Evolutionary conservation across 2,113 vertebrate species (phyloP).

Genomic region (Actinemys pallida): DNA sequence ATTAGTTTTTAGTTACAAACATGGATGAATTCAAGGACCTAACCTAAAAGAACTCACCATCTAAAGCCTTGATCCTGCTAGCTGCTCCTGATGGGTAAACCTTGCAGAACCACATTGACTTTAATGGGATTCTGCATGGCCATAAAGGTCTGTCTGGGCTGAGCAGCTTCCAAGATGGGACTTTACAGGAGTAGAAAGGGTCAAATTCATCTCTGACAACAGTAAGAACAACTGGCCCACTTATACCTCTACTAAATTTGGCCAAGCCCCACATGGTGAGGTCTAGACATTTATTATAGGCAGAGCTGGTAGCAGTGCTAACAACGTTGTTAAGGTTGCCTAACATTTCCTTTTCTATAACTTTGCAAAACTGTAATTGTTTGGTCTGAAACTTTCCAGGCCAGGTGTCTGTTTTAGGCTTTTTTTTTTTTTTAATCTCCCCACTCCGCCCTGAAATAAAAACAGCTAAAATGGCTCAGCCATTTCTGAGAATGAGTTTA

Average conservation of each 20-base stretch:
- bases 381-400: background rate
- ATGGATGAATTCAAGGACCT: background rate
- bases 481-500: conserved; percentile 48
- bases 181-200: background rate
- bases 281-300: background rate
- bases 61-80: background rate
- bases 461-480: conserved; percentile 18
- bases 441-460: no score
- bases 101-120: background rate
- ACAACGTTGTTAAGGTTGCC: background rate
- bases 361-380: conserved; percentile 24
- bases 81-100: background rate
- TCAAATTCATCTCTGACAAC: background rate
- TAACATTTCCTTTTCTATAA: background rate
- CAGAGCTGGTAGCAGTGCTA: background rate
- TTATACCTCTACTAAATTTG: background rate
- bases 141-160: background rate
- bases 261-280: background rate
- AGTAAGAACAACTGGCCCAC: background rate
- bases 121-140: background rate
- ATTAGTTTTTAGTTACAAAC: background rate
- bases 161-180: background rate
- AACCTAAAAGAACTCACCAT: background rate
- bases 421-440: no score
- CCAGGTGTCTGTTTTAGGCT: conserved; percentile 25